These are phyloP conservation scores for Petrocephalus sullivani DNA, from an alignment of 2,797 vertebrate species.

Conservation along the genomic window DNA sequence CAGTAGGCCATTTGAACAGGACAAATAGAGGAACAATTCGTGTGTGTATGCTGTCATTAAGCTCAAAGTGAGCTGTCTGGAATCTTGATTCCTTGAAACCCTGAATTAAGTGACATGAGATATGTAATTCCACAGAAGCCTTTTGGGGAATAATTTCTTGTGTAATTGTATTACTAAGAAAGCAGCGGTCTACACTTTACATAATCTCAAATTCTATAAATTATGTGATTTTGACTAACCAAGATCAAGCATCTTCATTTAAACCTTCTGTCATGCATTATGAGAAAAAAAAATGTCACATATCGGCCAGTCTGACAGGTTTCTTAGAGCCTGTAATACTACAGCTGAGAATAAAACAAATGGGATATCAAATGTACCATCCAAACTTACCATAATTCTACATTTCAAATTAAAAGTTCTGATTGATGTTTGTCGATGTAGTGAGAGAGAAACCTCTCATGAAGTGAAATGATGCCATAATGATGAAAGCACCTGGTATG, in stretches of 20 bases:
- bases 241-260: not conserved
- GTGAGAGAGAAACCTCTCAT: slow-evolving; percentile 63
- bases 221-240: not conserved
- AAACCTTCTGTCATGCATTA: not conserved
- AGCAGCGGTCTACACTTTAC: not conserved
- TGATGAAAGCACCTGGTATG: slow-evolving; percentile 69
- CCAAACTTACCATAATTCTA: slow-evolving; percentile 47
- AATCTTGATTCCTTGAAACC: slow-evolving; percentile 31
- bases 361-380: slow-evolving; percentile 44
- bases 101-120: slow-evolving; percentile 33
- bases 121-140: slow-evolving; percentile 28
- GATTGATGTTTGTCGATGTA: slow-evolving; percentile 61
- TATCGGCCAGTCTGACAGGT: not conserved
- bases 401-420: slow-evolving; percentile 57
- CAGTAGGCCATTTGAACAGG: slow-evolving; percentile 44
- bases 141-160: slow-evolving; percentile 32
- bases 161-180: not conserved
- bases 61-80: slow-evolving; percentile 27
- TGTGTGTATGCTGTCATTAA: slow-evolving; percentile 38
- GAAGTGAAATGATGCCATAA: slow-evolving; percentile 77
- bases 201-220: slow-evolving; percentile 1
- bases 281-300: not conserved
- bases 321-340: slow-evolving; percentile 1
- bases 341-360: not conserved
- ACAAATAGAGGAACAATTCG: slow-evolving; percentile 35